These are phyloP conservation scores for Catalaphyllia jardinei DNA, from an alignment of 64 coral and sea anemone species.

Conservation along the genomic window DNA sequence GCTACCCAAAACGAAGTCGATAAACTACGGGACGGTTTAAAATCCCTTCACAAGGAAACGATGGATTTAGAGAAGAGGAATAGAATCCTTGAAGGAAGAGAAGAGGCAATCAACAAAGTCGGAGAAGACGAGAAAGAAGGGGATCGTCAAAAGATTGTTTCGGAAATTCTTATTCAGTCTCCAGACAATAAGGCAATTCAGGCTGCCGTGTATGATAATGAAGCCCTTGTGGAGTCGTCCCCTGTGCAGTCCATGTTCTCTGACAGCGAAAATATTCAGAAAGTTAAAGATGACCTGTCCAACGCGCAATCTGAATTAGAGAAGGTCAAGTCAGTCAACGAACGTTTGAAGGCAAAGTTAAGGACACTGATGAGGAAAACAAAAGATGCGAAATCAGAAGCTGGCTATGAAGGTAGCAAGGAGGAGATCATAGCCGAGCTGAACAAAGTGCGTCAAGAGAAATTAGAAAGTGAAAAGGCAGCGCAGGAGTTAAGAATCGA, in stretches of 20 bases:
- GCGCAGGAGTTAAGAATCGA: conserved; percentile 71
- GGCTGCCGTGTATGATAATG: conserved; percentile 51
- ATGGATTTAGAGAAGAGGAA: neutral
- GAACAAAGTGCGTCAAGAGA: conserved; percentile 55
- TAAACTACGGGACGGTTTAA: neutral
- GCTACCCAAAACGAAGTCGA: conserved; percentile 4
- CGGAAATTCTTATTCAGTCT: conserved; percentile 45
- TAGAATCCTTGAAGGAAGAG: neutral
- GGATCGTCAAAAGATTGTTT: conserved; percentile 54
- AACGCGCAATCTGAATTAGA: conserved; percentile 17
- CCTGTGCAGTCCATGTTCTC: neutral
- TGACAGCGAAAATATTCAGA: neutral
- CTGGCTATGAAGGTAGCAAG: conserved; percentile 19
- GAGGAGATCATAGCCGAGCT: conserved; percentile 41
- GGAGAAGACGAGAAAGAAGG: conserved; percentile 51
- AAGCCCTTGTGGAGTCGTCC: conserved; percentile 7
- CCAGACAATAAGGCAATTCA: conserved; percentile 61
- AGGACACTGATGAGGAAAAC: conserved; percentile 50
- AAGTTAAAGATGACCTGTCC: conserved; percentile 13
- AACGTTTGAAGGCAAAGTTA: conserved; percentile 14
- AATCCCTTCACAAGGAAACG: conserved; percentile 41
- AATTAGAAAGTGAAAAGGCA: conserved; percentile 68
- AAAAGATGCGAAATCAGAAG: conserved; percentile 44
- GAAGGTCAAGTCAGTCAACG: conserved; percentile 25
- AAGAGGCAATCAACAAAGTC: neutral